Conservation (phyloP, 2,797 vertebrate species). For the Gorsachius magnificus region DNA sequence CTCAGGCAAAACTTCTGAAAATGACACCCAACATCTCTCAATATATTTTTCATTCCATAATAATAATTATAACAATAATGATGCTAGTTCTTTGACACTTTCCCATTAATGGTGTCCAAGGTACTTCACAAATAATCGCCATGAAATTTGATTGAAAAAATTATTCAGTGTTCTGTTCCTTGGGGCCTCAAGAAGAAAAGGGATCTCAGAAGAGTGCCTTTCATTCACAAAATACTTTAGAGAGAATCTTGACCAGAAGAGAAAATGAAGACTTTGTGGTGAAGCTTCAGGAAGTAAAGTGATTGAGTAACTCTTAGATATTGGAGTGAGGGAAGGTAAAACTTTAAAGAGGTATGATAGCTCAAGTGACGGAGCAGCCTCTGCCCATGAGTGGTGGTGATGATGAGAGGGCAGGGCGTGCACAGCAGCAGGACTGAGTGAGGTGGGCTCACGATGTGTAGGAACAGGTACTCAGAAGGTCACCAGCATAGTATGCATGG, state of each 20-base stretch:
- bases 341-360: background rate
- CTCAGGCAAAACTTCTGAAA: slow-evolving; percentile 10
- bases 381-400: background rate
- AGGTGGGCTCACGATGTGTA: background rate
- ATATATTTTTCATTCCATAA: background rate
- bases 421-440: background rate
- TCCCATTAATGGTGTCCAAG: background rate
- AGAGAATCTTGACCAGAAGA: background rate
- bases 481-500: background rate
- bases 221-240: slow-evolving; percentile 2
- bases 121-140: background rate
- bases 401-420: background rate
- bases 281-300: background rate
- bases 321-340: background rate
- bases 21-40: background rate
- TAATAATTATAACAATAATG: background rate
- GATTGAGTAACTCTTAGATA: background rate
- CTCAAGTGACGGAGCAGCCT: background rate
- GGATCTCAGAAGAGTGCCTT: background rate
- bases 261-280: background rate
- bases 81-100: slow-evolving; percentile 11
- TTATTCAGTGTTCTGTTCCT: background rate
- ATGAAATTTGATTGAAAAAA: slow-evolving; percentile 17
- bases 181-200: background rate
- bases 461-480: background rate